Evolutionary conservation across 2,113 vertebrate genomes (phyloP).

Genomic region (Falcunculus frontatus): DNA sequence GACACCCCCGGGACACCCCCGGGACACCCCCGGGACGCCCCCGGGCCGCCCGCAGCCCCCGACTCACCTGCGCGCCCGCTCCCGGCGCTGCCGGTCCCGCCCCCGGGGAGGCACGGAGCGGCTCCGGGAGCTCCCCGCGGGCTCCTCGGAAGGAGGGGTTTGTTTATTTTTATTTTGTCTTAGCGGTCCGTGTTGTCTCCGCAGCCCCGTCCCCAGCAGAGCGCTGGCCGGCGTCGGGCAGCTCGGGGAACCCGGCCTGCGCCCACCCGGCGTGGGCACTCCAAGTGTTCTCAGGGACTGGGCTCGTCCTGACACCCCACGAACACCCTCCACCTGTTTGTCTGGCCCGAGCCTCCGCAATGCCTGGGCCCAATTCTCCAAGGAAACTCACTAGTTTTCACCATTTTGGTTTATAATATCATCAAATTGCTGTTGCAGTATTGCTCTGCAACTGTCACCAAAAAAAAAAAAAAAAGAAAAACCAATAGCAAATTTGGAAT

Average conservation of each 20-base stretch:
- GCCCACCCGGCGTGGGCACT: neutral
- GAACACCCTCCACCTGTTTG: too few species aligned
- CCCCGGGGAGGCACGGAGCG: neutral
- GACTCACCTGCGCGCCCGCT: neutral
- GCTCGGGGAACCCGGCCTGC: neutral
- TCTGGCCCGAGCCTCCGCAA: fast-evolving
- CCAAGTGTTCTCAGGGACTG: fast-evolving
- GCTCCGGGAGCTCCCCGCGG: neutral
- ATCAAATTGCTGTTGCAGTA: too few species aligned
- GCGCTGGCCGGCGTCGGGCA: neutral
- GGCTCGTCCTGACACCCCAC: neutral
- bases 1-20: too few species aligned
- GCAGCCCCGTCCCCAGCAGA: neutral
- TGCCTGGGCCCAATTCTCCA: fast-evolving
- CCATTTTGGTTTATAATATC: fast-evolving
- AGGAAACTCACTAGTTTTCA: neutral
- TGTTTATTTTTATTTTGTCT: fast-evolving
- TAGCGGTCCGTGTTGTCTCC: fast-evolving
- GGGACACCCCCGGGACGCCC: too few species aligned
- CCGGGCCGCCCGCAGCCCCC: too few species aligned
- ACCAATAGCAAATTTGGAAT: neutral
- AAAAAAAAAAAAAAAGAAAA: neutral
- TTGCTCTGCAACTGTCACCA: too few species aligned
- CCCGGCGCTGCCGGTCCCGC: neutral
- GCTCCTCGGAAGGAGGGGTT: neutral